phyloP scores from a whole-genome alignment of 1,140 invertebrate species.

The Hetaerina americana region DNA sequence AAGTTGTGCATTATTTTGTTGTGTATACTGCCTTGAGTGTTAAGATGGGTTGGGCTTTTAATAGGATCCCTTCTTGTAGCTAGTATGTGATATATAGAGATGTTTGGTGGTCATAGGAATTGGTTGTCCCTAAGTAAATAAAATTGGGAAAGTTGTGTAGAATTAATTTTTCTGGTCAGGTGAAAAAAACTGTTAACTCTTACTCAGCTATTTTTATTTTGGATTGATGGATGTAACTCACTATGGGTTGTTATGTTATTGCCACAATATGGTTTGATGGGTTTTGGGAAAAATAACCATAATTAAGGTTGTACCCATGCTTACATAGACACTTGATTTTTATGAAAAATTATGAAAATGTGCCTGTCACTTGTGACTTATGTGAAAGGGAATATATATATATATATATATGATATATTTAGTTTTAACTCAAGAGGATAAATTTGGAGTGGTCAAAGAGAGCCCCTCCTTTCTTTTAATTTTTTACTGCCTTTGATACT shows the following conservation, averaged over 20 bases:
- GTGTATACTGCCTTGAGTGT: conserved; percentile 7
- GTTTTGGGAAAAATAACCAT: neutral
- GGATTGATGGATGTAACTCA: neutral
- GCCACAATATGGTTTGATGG: neutral
- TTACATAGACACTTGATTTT: neutral
- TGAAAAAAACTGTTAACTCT: neutral
- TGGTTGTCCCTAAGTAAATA: neutral
- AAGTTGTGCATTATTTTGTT: conserved; percentile 3
- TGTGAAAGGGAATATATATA: neutral
- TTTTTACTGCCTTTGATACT: neutral
- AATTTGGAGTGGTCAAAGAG: neutral
- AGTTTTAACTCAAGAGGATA: neutral
- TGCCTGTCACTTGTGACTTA: neutral
- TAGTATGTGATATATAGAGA: conserved; percentile 7
- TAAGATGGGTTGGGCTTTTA: conserved; percentile 8
- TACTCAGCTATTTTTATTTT: neutral
- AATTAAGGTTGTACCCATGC: neutral
- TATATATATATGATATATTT: neutral
- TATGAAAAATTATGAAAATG: conserved; percentile 1
- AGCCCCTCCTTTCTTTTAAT: neutral
- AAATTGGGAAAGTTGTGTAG: neutral
- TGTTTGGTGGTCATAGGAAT: neutral
- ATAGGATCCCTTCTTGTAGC: conserved; percentile 6
- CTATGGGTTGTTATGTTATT: neutral
- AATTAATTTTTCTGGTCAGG: neutral